These are phyloP conservation scores for Acanthis flammea DNA, from an alignment of 2,797 vertebrate genomes.

Conservation along the genomic window DNA sequence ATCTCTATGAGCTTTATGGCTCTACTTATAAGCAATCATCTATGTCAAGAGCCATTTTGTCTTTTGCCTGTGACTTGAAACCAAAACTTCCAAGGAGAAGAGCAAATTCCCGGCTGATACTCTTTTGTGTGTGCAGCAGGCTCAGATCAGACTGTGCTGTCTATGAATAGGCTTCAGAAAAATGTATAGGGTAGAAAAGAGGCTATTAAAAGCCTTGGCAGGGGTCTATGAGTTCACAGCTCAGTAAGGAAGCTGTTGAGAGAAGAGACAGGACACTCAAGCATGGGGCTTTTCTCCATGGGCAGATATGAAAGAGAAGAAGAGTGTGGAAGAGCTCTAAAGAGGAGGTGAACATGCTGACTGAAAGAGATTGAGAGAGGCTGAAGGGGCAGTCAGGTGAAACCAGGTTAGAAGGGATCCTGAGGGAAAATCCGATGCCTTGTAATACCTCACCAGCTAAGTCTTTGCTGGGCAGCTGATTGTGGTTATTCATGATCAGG, in stretches of 20 bases:
- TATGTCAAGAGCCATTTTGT: not conserved
- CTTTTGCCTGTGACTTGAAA: not conserved
- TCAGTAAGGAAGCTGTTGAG: not conserved
- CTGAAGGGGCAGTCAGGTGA: not conserved
- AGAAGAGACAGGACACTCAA: not conserved
- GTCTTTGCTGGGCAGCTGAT: not conserved
- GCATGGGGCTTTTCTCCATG: not conserved
- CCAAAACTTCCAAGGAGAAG: not conserved
- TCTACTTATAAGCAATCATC: not conserved
- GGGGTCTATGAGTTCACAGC: not conserved
- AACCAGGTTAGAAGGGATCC: not conserved
- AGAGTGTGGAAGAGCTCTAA: not conserved
- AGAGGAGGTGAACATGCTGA: not conserved
- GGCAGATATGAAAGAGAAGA: not conserved
- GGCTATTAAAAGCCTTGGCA: not conserved
- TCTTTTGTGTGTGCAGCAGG: not conserved
- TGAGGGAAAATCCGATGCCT: not conserved
- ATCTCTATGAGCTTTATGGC: not conserved
- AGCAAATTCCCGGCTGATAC: not conserved
- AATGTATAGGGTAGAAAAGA: not conserved
- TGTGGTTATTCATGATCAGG: not conserved
- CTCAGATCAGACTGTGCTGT: not conserved
- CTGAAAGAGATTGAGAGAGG: not conserved
- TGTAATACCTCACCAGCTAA: not conserved
- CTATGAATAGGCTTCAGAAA: not conserved